Evolutionary conservation across 1,140 invertebrate genomes (phyloP), one percentile per base, ranked within the genome.

Genomic region (Oscheius sp.): DNA sequence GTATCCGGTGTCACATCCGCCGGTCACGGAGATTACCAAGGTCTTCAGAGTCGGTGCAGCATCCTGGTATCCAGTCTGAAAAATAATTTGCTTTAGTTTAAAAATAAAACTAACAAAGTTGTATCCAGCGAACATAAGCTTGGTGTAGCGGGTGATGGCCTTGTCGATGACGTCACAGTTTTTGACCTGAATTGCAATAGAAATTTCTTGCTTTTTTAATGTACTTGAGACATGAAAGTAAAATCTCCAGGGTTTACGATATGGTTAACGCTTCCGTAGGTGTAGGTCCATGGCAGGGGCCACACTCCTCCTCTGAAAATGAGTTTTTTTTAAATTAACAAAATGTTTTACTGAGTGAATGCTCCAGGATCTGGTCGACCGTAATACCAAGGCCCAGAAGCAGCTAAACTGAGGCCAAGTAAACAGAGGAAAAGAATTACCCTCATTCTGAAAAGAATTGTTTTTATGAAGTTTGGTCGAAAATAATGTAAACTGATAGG

Each of bases 231-330:
- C 1, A 31, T 73, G 29, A 73, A 73, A 31, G 29, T 20, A 52
- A 73, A 73, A 0, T 18, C 4, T 4, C 18, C 20, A 23, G 73
- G 66, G 18, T 55, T 29, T 13, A 74, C 23, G 0, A 42, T 75
- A 32, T 62, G 74, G 20, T 42, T 73, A 20, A 1, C 20, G 46
- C 62, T 76, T 15, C 35, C 49, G 45, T 66, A 78, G 7, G 15
- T 28, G 7, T 78, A 29, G 46, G 81, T 79, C 72, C 81, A 80
- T 7, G 80, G 80, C 32, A 81, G 55, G 0, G 80, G 80, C 80
- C 80, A 81, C n/a, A 81, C 73, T 10, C 52, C 75, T 29, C 79
- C 79, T 59, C 49, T 71, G 66, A 59, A 63, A 45, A 0, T n/a
- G 15, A 63, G 31, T 13, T 63, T 13, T 59, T 59, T 59, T 15